Base-by-base conservation (phyloP, 1,140 invertebrate species). In the Megalonaias nervosa region DNA sequence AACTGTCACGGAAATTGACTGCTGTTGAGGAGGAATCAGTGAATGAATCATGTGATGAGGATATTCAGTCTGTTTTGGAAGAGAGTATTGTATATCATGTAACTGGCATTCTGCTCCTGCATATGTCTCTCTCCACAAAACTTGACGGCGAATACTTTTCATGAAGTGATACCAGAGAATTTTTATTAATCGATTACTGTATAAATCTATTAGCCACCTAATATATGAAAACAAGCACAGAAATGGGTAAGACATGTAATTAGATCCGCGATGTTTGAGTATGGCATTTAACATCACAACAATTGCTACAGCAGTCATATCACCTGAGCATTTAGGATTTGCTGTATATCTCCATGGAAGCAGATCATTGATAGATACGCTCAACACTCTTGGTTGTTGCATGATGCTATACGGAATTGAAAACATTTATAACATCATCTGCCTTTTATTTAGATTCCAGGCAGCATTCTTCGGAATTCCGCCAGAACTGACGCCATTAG, bases 91-190 rank as follows among this genome's bases (percentile, higher is more conserved):
- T 71, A 19, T 58, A 71, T 60, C 21, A 60, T 59, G 69, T 5
- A 59, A 58, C 56, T 23, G 58, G 12, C 12, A 71, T 71, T 55
- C 23, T 71, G 56, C 9, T 19, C 19, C 57, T n/a, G 21, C 26
- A 9, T 26, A 60, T 71, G 15, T 26, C 17, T n/a, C 14, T 19
- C 15, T 23, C 69, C 1, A 56, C n/a, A 58, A 31, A 31, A n/a
- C 58, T 71, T 19, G 19, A 71, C 1, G 19, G 60, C n/a, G 69
- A 71, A 31, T 71, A 71, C 12, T 71, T 59, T 71, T 71, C 69
- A 23, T 60, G 55, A 21, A 11, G 13, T 19, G 69, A 71, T 26
- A 23, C 60, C 19, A 26, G 23, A 71, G 23, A 71, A 58, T n/a
- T 2, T 71, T 59, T 60, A 5, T 71, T 21, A 58, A 71, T 23